Evolutionary conservation across 2,797 vertebrate genomes (phyloP).

Genomic region (Thaleichthys pacificus): DNA sequence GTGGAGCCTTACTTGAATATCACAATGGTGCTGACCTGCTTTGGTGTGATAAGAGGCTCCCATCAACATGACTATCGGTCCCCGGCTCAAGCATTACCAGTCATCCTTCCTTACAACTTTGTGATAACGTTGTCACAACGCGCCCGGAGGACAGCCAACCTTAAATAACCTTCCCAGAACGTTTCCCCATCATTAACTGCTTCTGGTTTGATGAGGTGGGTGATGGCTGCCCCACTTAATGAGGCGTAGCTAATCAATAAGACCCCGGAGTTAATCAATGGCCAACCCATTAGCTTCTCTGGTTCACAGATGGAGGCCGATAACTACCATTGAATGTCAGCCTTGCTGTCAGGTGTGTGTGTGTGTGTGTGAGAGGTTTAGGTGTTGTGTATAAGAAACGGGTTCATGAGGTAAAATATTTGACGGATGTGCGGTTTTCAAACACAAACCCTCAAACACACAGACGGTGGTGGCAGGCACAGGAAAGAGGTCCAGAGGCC

Average conservation of each 20-base stretch:
- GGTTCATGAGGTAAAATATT: too few species aligned
- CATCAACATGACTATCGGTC: neutral
- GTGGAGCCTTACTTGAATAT: too few species aligned
- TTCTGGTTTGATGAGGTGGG: slow-evolving; percentile 3
- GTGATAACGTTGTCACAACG: neutral
- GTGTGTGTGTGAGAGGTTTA: neutral
- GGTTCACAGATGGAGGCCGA: slow-evolving; percentile 10
- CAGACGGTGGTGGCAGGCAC: slow-evolving; percentile 3
- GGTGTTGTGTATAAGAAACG: neutral
- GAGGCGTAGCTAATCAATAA: slow-evolving; percentile 11
- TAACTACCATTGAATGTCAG: neutral
- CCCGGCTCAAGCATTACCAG: neutral
- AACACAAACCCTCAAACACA: neutral
- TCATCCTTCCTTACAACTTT: neutral
- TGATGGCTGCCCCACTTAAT: neutral
- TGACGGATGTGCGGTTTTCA: too few species aligned
- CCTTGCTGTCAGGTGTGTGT: neutral
- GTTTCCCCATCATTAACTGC: neutral
- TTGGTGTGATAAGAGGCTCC: too few species aligned
- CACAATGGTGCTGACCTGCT: too few species aligned
- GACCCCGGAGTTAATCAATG: slow-evolving; percentile 2
- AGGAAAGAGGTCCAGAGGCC: slow-evolving; percentile 38
- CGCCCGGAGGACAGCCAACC: neutral
- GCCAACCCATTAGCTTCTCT: slow-evolving; percentile 10
- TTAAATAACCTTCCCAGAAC: neutral